A percentile compares a stretch with the other conserved stretches of the same genome.
Conservation (phyloP, 2,113 vertebrate species). For the Ictalurus punctatus region DNA sequence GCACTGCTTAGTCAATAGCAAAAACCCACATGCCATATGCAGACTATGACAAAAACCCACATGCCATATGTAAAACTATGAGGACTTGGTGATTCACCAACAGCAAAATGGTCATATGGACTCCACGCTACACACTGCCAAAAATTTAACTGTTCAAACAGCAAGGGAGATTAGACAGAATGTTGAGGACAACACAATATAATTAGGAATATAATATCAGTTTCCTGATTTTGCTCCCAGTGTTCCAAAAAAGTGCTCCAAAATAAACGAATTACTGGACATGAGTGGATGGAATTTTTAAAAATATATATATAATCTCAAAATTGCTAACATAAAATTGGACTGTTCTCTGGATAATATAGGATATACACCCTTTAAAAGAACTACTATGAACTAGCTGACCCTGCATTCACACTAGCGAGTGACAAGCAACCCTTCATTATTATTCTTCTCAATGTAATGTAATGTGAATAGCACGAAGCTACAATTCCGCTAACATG, state of each 20-base stretch:
- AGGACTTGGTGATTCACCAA: slow-evolving; percentile 17
- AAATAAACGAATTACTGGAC: neutral
- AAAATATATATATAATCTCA: neutral
- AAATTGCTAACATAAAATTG: neutral
- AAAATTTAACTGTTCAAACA: neutral
- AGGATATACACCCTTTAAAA: neutral
- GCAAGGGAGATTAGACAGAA: neutral
- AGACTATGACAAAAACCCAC: neutral
- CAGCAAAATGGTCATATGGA: neutral
- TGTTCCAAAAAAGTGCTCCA: neutral
- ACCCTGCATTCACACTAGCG: neutral
- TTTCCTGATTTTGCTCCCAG: neutral
- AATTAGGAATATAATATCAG: slow-evolving; percentile 7
- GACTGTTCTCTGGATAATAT: neutral
- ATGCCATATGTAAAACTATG: slow-evolving; percentile 7
- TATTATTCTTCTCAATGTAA: neutral
- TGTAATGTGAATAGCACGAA: neutral
- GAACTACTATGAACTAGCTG: neutral
- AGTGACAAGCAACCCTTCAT: neutral
- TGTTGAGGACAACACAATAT: neutral
- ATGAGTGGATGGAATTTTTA: neutral
- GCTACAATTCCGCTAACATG: neutral
- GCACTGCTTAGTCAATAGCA: neutral
- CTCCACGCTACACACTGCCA: neutral
- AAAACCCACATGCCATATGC: neutral